Evolutionary conservation across 2,888 invertebrate species (phyloP).

Genomic region (Gari tellinella): DNA sequence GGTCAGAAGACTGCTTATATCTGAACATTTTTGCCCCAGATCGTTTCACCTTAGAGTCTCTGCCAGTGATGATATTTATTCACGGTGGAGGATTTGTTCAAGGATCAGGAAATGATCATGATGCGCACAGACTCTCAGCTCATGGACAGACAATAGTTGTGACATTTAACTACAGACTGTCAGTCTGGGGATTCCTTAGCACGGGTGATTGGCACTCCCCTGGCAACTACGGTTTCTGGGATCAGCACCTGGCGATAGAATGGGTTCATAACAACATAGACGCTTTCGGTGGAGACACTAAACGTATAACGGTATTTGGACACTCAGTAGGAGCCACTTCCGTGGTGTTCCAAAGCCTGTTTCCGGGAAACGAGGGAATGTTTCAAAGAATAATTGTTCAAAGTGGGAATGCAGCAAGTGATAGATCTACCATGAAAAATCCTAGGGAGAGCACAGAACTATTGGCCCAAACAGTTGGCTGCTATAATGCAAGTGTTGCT

Average conservation of each 20-base stretch:
- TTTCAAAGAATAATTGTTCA: constrained; percentile 27
- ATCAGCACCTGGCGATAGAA: constrained; percentile 50
- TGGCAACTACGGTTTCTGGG: constrained; percentile 58
- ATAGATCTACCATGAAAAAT: constrained; percentile 10
- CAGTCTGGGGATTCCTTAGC: constrained; percentile 46
- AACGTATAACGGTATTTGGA: constrained; percentile 50
- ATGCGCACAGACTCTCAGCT: not conserved
- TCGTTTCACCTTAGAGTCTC: constrained; percentile 3
- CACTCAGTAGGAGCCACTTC: constrained; percentile 46
- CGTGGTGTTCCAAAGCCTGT: constrained; percentile 44
- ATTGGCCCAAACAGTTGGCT: not conserved
- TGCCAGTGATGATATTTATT: constrained; percentile 54
- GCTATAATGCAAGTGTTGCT: not conserved
- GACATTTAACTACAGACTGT: constrained; percentile 51
- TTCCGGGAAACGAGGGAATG: constrained; percentile 47
- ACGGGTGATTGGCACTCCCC: constrained; percentile 17
- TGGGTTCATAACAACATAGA: constrained; percentile 53
- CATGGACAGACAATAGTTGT: constrained; percentile 22
- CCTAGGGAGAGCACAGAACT: constrained; percentile 13
- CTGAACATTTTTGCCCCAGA: constrained; percentile 47
- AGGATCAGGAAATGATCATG: constrained; percentile 12
- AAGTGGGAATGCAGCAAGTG: constrained; percentile 35
- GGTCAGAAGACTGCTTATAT: constrained; percentile 44
- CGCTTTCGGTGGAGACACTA: constrained; percentile 39
- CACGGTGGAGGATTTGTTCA: constrained; percentile 48